Conservation (phyloP, 1,140 invertebrate genomes). For the Hetaerina americana region DNA sequence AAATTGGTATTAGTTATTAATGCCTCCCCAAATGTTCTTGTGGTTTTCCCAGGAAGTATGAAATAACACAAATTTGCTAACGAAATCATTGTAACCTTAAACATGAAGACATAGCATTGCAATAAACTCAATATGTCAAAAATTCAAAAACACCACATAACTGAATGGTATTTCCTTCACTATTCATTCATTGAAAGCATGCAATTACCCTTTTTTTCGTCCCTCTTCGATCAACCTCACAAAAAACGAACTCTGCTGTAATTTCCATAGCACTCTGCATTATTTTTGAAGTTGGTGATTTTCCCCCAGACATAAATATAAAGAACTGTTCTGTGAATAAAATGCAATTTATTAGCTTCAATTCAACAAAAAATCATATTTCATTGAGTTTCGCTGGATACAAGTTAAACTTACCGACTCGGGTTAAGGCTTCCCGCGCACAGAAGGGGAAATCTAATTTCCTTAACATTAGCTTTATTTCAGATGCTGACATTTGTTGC, state of each 20-base stretch:
- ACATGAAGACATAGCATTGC: too few species aligned
- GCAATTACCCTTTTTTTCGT: slow-evolving; percentile 32
- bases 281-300: slow-evolving; percentile 36
- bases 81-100: too few species aligned
- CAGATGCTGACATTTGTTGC: not conserved
- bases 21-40: too few species aligned
- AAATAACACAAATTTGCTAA: too few species aligned
- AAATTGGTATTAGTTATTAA: too few species aligned
- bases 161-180: too few species aligned
- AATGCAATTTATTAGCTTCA: slow-evolving; percentile 9
- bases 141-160: too few species aligned
- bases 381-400: slow-evolving; percentile 14
- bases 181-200: too few species aligned
- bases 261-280: slow-evolving; percentile 54
- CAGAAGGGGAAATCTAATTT: slow-evolving; percentile 51
- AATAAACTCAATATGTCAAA: too few species aligned
- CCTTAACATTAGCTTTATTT: slow-evolving; percentile 30
- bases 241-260: slow-evolving; percentile 70
- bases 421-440: slow-evolving; percentile 44
- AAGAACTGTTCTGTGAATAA: slow-evolving; percentile 8
- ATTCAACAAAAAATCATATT: slow-evolving; percentile 26
- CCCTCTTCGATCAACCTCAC: slow-evolving; percentile 53
- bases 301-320: slow-evolving; percentile 28
- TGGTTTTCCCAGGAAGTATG: too few species aligned
- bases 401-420: slow-evolving; percentile 36